phyloP scores from a whole-genome alignment of 2,113 vertebrate genomes.

The Vulpes vulpes region DNA sequence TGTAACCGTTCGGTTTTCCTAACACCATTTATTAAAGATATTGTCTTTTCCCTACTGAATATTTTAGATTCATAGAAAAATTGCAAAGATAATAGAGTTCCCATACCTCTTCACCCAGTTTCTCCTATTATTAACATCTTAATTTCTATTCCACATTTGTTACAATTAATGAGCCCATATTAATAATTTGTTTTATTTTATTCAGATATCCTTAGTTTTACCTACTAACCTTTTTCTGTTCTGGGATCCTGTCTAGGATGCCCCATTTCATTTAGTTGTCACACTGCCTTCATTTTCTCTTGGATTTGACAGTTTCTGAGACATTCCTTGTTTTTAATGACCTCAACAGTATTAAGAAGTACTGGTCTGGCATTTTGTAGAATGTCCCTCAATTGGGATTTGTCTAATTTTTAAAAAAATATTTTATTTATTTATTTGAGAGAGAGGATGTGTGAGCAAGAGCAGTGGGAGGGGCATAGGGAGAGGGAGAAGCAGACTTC shows the following conservation, averaged over 20 bases:
- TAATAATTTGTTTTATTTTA: background rate
- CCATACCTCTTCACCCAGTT: background rate
- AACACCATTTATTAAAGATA: background rate
- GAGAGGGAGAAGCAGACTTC: background rate
- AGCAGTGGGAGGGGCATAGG: background rate
- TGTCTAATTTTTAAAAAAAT: background rate
- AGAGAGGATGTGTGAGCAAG: background rate
- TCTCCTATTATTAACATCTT: slow-evolving; percentile 11
- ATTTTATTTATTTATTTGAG: background rate
- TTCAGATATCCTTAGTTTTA: background rate
- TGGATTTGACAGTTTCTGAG: background rate
- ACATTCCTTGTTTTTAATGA: background rate
- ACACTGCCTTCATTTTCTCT: background rate
- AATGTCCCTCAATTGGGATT: background rate
- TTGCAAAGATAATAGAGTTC: background rate
- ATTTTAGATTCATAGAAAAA: slow-evolving; percentile 52
- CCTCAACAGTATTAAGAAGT: background rate
- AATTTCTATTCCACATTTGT: background rate
- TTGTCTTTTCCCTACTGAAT: background rate
- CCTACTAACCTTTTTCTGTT: background rate
- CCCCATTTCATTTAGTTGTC: background rate
- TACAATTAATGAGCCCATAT: background rate
- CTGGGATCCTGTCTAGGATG: background rate
- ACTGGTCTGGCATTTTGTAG: background rate
- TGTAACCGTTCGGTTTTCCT: background rate